Conservation (phyloP, 2,888 invertebrate species). For the Leistus spinibarbis region DNA sequence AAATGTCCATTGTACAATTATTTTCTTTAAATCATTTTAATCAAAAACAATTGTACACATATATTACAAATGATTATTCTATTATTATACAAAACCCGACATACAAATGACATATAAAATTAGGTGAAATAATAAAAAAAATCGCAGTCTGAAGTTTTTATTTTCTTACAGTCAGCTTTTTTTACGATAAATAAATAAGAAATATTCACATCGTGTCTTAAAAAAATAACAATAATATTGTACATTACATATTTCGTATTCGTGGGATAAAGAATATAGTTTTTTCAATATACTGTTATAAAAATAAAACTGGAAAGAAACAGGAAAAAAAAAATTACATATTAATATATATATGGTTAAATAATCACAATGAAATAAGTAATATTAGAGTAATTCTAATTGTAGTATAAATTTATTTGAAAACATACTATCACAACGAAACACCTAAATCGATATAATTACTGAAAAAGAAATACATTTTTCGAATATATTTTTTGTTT, state of each 20-base stretch:
- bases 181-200: conserved; percentile 24
- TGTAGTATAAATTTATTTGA: not conserved
- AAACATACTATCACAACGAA: not conserved
- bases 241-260: conserved; percentile 28
- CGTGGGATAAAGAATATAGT: conserved; percentile 9
- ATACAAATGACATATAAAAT: not conserved
- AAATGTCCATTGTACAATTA: not conserved
- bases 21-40: not conserved
- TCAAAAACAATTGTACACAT: not conserved
- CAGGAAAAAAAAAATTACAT: conserved; percentile 18
- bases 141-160: not conserved
- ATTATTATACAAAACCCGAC: not conserved
- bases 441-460: not conserved
- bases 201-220: conserved; percentile 29
- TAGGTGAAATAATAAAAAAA: not conserved
- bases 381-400: not conserved
- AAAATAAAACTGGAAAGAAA: conserved; percentile 28
- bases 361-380: not conserved
- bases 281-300: conserved; percentile 11
- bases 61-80: not conserved
- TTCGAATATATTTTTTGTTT: not conserved
- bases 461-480: not conserved
- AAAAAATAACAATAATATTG: conserved; percentile 22
- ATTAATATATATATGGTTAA: conserved; percentile 17
- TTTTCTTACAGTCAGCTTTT: conserved; percentile 8